A percentile compares a stretch with the other conserved stretches of the same genome.
Conservation (phyloP, 2,113 vertebrate genomes). For the Ahaetulla prasina region DNA sequence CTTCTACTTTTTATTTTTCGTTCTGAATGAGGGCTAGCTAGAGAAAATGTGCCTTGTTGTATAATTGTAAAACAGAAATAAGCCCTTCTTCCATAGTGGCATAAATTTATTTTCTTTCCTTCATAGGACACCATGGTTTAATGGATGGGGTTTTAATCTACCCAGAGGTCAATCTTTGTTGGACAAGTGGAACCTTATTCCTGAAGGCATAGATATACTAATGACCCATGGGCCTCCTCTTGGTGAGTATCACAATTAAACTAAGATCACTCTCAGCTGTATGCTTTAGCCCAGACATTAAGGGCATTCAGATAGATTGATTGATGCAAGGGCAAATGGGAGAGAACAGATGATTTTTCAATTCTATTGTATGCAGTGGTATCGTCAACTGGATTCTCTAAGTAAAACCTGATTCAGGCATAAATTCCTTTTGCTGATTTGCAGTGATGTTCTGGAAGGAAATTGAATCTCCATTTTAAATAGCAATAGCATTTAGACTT, state of each 20-base stretch:
- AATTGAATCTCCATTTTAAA: neutral
- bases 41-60: slow-evolving; percentile 26
- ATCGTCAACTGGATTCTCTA: neutral
- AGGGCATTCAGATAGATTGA: neutral
- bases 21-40: slow-evolving; percentile 22
- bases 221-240: slow-evolving; percentile 98
- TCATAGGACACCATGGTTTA: slow-evolving; percentile 97
- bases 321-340: neutral
- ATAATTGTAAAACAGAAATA: slow-evolving; percentile 8
- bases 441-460: neutral
- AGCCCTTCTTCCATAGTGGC: slow-evolving; percentile 49
- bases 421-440: neutral
- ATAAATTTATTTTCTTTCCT: slow-evolving; percentile 53
- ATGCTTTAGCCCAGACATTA: neutral
- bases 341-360: neutral
- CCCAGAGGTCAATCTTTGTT: slow-evolving; percentile 96
- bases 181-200: slow-evolving; percentile 98
- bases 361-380: neutral
- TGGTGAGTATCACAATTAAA: slow-evolving; percentile 76
- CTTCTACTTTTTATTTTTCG: slow-evolving; percentile 27
- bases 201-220: slow-evolving; percentile 95
- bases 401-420: neutral
- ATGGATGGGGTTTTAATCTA: slow-evolving; percentile 98
- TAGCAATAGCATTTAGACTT: neutral
- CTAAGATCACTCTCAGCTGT: neutral